Evolutionary conservation across 2,797 vertebrate genomes (phyloP), one percentile per base, ranked within the genome.

Genomic region (Phoxinus dragarum): DNA sequence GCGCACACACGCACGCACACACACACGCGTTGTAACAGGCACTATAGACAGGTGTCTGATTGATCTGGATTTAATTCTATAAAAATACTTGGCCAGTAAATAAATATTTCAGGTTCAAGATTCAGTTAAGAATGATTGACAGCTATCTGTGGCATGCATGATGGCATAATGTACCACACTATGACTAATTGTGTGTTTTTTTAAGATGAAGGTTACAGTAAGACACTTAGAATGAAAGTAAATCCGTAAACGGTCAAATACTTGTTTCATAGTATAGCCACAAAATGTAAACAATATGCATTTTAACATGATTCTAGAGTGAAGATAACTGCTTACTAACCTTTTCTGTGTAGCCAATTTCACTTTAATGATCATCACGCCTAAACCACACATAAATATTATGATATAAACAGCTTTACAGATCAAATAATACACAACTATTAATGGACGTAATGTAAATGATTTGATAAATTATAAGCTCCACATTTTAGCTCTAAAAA

Each of bases 1-100:
- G 7, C 87, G 82, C 86, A 85, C 61, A 27, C 54, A 10, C 86
- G 80, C 86, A 85, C 84, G 81, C 49, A 73, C 75, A 36, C 17
- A 54, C n/a, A 34, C 17, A 17, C 38, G 66, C 4, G 0, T 19
- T 49, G 44, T 36, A 80, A 68, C 34, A 47, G 49, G 21, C 16
- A 67, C 72, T 9, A 8, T 52, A 77, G 64, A 49, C 74, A 76
- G 61, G 82, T 84, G 73, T 77, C 59, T 38, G 69, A 34, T 36
- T 74, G 64, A 31, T 44, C 36, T 61, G 34, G 54, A 27, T 61
- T 6, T 61, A 61, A 36, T 14, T 59, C 1, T 2, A 56, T 9
- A n/a, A 56, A 76, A 74, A 59, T 2, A 64, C 27, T 73, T 23
- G 12, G 4, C 2, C 2, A 36, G 23, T 54, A 2, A 75, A 11